Conservation (phyloP, 2,113 vertebrate species). For the Carassius auratus region DNA sequence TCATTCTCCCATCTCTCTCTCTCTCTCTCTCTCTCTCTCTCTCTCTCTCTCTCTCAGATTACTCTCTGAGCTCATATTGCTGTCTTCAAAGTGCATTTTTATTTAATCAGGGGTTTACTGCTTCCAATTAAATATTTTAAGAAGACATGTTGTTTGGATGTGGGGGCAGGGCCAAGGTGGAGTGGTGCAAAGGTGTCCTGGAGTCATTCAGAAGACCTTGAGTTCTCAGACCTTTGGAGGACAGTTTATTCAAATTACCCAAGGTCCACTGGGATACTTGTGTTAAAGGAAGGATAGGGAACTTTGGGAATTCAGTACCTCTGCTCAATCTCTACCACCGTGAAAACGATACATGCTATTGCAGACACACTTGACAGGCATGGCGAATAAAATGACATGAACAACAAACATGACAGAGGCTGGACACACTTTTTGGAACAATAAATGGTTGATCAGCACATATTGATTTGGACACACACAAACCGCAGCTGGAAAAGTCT, state of each 20-base stretch:
- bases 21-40: background rate
- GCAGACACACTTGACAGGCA: background rate
- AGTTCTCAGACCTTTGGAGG: conserved; percentile 47
- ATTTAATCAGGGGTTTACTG: conserved; percentile 72
- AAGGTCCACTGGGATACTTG: background rate
- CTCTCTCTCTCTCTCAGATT: conserved; percentile 44
- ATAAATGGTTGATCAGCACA: conserved; percentile 40
- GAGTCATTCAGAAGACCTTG: conserved; percentile 54
- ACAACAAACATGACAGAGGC: conserved; percentile 11
- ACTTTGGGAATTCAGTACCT: conserved; percentile 25
- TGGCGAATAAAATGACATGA: background rate
- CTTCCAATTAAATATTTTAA: conserved; percentile 75
- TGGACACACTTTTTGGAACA: conserved; percentile 10
- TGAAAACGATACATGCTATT: background rate
- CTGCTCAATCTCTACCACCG: conserved; percentile 33
- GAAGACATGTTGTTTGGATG: conserved; percentile 58
- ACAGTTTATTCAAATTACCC: conserved; percentile 50
- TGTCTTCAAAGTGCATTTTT: conserved; percentile 68
- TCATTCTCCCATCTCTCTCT: background rate
- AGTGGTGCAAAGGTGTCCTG: background rate
- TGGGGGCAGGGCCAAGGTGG: background rate
- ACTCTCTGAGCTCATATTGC: conserved; percentile 60
- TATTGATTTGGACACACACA: conserved; percentile 25
- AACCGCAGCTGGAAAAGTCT: background rate
- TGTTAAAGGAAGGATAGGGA: conserved; percentile 14